Evolutionary conservation across 1,140 invertebrate species (phyloP).

Genomic region (Drosophila lacertosa): DNA sequence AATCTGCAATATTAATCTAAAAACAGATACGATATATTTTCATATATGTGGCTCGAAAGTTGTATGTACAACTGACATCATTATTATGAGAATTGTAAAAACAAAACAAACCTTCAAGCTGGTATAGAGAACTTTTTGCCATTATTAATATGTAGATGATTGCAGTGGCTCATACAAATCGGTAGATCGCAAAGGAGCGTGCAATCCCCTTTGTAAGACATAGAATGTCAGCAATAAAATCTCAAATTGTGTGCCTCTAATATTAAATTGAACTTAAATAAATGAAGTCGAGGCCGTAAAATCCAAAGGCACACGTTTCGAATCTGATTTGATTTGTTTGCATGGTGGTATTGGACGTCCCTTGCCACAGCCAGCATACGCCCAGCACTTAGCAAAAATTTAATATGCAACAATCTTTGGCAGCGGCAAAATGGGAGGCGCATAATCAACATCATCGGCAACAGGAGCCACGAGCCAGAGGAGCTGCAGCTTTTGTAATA

Average conservation of each 20-base stretch:
- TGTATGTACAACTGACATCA: too few species aligned
- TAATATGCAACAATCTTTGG: conserved; percentile 81
- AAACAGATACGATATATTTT: too few species aligned
- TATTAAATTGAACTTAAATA: conserved; percentile 82
- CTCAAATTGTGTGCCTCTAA: conserved; percentile 75
- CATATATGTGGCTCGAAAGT: too few species aligned
- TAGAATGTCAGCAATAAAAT: conserved; percentile 66
- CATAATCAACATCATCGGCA: conserved; percentile 59
- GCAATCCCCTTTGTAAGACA: conserved; percentile 78
- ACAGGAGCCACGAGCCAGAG: conserved; percentile 8
- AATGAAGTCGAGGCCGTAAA: conserved; percentile 75
- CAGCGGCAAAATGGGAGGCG: conserved; percentile 40
- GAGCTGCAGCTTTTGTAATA: conserved; percentile 50
- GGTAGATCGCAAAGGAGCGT: conserved; percentile 52
- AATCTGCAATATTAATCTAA: neutral
- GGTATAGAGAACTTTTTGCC: conserved; percentile 4
- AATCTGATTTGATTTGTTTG: conserved; percentile 78
- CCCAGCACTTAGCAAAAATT: conserved; percentile 73
- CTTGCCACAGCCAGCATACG: conserved; percentile 19
- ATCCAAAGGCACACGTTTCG: conserved; percentile 56
- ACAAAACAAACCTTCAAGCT: too few species aligned
- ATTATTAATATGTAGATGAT: too few species aligned
- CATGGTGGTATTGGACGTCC: conserved; percentile 1
- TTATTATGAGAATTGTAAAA: too few species aligned
- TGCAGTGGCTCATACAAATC: neutral